Conservation (phyloP, 2,888 invertebrate genomes). For the Agrochola litura region DNA sequence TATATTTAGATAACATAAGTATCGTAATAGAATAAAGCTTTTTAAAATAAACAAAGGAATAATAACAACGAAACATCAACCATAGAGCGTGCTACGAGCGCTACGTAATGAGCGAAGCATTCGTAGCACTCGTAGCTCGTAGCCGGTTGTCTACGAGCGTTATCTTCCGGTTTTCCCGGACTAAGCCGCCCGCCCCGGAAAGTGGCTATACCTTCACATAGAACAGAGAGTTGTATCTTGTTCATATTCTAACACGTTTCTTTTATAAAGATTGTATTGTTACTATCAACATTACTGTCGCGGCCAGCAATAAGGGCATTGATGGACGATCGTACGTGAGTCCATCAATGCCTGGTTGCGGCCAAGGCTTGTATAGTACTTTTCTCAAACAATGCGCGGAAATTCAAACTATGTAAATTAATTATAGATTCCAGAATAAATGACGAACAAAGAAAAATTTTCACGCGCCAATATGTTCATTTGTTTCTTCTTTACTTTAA, state of each 20-base stretch:
- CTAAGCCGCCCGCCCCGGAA: constrained; percentile 16
- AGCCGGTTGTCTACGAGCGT: constrained; percentile 41
- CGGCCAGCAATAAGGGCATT: no score
- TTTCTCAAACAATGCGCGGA: no score
- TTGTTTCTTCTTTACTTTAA: no score
- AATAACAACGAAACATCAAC: constrained; percentile 11
- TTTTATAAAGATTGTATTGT: background rate
- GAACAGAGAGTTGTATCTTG: background rate
- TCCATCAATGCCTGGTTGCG: no score
- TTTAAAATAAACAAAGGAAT: background rate
- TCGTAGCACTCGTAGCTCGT: constrained; percentile 48
- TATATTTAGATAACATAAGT: background rate
- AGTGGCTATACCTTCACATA: background rate
- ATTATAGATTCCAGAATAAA: no score
- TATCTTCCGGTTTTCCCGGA: constrained; percentile 34
- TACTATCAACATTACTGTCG: background rate
- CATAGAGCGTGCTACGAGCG: constrained; percentile 27
- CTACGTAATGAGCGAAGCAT: constrained; percentile 32
- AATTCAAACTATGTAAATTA: no score
- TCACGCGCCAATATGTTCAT: no score
- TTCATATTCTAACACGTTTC: background rate
- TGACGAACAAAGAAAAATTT: no score
- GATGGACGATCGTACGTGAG: no score
- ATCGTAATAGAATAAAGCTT: background rate
- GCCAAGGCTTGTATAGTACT: no score